Conservation (phyloP, 2,797 vertebrate genomes). For the Petrocephalus schoutedeni region DNA sequence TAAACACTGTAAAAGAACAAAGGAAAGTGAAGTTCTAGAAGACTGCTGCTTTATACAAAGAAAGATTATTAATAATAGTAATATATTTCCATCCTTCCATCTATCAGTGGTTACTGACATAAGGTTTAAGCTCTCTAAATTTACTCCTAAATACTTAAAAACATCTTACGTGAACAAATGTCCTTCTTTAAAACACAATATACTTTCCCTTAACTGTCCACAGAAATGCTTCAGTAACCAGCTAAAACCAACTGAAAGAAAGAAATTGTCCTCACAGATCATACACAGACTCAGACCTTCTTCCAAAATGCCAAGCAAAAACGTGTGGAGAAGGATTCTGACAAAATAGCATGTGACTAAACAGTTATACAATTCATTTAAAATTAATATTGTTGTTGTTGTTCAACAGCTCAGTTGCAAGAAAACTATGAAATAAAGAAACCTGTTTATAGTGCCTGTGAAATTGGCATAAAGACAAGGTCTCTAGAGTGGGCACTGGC, state of each 20-base stretch:
- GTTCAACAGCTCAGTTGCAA: background rate
- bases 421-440: background rate
- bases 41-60: background rate
- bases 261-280: background rate
- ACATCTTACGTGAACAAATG: background rate
- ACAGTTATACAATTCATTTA: background rate
- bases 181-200: background rate
- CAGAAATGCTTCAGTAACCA: background rate
- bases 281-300: background rate
- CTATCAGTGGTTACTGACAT: too few relatives aligned
- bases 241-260: background rate
- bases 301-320: background rate
- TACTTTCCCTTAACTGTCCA: background rate
- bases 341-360: background rate
- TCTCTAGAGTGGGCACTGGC: too few relatives aligned
- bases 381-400: background rate
- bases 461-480: background rate
- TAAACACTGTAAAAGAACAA: background rate
- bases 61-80: background rate
- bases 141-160: too few relatives aligned
- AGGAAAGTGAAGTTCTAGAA: background rate
- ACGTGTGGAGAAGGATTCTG: background rate
- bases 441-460: background rate
- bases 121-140: too few relatives aligned
- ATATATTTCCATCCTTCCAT: too few relatives aligned